A percentile compares a stretch with the other conserved stretches of the same genome.
These are phyloP conservation scores for Panonychus citri DNA, from an alignment of 1,140 invertebrate species.

Conservation along the genomic window DNA sequence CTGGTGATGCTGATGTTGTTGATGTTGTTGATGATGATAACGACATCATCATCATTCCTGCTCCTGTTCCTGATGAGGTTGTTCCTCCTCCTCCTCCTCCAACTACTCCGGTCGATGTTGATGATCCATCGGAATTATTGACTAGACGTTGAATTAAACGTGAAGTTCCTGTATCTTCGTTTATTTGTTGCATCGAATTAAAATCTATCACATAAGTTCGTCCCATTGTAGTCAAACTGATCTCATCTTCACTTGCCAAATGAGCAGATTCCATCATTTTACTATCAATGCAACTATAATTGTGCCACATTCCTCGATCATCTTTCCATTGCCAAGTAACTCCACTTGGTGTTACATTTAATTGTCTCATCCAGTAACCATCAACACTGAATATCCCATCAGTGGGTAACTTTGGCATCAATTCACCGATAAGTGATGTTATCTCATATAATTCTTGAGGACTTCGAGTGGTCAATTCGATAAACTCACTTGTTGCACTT, in stretches of 20 bases:
- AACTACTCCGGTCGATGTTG: background rate
- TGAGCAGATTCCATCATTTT: constrained; percentile 70
- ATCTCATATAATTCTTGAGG: constrained; percentile 92
- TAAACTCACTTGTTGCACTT: constrained; percentile 17
- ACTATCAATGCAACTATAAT: constrained; percentile 44
- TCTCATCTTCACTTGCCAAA: constrained; percentile 77
- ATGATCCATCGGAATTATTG: constrained; percentile 5
- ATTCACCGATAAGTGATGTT: constrained; percentile 76
- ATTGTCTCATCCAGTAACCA: constrained; percentile 47
- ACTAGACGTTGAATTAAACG: constrained; percentile 54
- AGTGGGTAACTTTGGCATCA: constrained; percentile 76
- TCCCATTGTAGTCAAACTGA: constrained; percentile 66
- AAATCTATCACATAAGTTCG: constrained; percentile 87
- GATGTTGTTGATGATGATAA: too few species aligned
- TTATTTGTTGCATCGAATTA: constrained; percentile 90
- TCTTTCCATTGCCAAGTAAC: constrained; percentile 90
- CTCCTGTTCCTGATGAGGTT: background rate
- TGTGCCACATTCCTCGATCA: constrained; percentile 46
- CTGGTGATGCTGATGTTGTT: too few species aligned
- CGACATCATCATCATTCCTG: too few species aligned
- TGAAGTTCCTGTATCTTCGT: constrained; percentile 84
- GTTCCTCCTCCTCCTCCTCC: too few species aligned
- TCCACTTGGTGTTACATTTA: constrained; percentile 28
- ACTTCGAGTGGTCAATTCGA: constrained; percentile 34
- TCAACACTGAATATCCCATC: constrained; percentile 87